Conservation (phyloP, 2,888 invertebrate genomes). For the Ophonus ardosiacus region DNA sequence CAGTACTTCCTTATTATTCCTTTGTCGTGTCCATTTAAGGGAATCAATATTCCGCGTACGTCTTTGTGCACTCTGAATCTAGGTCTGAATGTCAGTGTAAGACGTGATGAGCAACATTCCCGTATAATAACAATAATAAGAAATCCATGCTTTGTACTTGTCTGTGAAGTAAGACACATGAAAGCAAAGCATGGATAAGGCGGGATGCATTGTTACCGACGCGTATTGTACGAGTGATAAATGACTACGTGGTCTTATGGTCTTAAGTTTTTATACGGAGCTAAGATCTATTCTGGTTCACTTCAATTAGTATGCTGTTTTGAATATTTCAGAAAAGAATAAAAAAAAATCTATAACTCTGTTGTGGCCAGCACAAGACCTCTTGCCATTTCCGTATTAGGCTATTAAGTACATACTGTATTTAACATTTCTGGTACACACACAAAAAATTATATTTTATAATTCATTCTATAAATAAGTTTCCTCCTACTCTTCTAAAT, state of each 20-base stretch:
- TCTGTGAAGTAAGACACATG: neutral
- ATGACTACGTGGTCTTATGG: neutral
- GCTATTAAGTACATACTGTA: no score
- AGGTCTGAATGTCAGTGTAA: neutral
- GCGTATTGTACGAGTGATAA: conserved; percentile 10
- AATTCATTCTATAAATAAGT: no score
- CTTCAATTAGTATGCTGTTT: conserved; percentile 6
- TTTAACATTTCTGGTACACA: no score
- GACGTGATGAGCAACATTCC: neutral
- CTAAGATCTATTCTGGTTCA: neutral
- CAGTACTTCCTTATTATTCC: neutral
- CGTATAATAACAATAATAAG: conserved; percentile 13
- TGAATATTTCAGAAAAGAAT: neutral
- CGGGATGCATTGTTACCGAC: neutral
- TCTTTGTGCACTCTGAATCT: neutral
- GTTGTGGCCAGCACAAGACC: no score
- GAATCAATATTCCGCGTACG: neutral
- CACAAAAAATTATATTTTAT: no score
- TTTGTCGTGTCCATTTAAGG: neutral
- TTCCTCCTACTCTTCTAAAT: no score
- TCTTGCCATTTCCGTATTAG: no score
- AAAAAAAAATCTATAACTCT: no score
- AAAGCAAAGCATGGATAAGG: neutral
- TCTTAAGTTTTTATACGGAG: neutral
- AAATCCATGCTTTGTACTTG: conserved; percentile 3